Percentiles rank a stretch among this genome's conserved stretches.
phyloP scores from a whole-genome alignment of 2,797 vertebrate species.

The Pseudomugil tenellus region DNA sequence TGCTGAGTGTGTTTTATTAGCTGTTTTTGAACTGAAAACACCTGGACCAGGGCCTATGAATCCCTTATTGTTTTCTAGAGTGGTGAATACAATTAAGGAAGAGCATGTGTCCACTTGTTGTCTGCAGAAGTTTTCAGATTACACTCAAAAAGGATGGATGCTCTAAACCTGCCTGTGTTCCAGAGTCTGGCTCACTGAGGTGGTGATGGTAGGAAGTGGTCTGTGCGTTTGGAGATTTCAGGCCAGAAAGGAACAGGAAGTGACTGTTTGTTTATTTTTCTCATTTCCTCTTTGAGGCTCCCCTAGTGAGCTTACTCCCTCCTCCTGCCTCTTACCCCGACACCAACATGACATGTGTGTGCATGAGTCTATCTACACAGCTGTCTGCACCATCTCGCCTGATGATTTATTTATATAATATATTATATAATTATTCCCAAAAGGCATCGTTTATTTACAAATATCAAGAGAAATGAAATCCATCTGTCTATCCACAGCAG shows the following conservation, averaged over 20 bases:
- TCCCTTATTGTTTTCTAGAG: slow-evolving; percentile 67
- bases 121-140: slow-evolving; percentile 51
- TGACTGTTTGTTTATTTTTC: slow-evolving; percentile 87
- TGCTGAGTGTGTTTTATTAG: slow-evolving; percentile 65
- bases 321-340: slow-evolving; percentile 65
- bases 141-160: slow-evolving; percentile 41
- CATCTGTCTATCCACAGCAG: slow-evolving; percentile 15
- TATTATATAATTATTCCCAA: no score
- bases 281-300: slow-evolving; percentile 83
- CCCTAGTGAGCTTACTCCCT: slow-evolving; percentile 70
- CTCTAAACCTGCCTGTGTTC: not conserved
- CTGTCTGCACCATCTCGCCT: not conserved
- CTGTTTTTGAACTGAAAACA: slow-evolving; percentile 74
- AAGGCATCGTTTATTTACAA: slow-evolving; percentile 63
- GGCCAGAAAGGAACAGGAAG: slow-evolving; percentile 83
- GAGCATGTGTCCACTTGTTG: slow-evolving; percentile 58
- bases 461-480: slow-evolving; percentile 63
- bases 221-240: slow-evolving; percentile 68
- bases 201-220: slow-evolving; percentile 57
- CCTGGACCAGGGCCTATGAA: slow-evolving; percentile 64
- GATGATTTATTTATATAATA: slow-evolving; percentile 31
- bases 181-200: slow-evolving; percentile 37
- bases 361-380: slow-evolving; percentile 4
- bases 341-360: slow-evolving; percentile 16
- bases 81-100: slow-evolving; percentile 60